Conservation (phyloP, 2,113 vertebrate genomes). For the Muscicapa adusta region DNA sequence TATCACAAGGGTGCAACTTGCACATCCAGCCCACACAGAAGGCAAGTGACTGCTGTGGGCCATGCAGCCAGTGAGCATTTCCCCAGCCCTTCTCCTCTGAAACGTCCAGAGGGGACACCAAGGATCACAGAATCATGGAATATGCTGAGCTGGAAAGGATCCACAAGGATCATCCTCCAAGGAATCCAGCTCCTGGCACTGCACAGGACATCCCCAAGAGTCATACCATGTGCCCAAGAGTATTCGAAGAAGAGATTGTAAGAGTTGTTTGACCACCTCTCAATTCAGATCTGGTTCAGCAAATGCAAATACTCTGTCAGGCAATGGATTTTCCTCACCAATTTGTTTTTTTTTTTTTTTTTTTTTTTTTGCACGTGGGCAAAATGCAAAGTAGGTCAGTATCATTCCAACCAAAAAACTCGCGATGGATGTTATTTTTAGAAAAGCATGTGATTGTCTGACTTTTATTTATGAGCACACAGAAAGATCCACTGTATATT, state of each 20-base stretch:
- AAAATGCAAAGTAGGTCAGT: constrained; percentile 48
- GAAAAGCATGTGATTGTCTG: constrained; percentile 42
- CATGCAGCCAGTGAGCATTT: background rate
- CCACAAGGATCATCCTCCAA: background rate
- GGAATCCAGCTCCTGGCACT: background rate
- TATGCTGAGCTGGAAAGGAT: background rate
- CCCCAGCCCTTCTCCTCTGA: background rate
- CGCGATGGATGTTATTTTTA: constrained; percentile 52
- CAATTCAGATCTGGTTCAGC: background rate
- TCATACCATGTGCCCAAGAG: accelerated
- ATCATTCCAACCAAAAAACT: constrained; percentile 31
- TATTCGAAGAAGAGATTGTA: background rate
- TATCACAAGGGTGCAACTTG: background rate
- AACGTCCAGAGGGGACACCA: background rate
- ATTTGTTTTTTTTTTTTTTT: background rate
- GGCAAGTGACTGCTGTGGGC: background rate
- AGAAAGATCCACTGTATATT: constrained; percentile 35
- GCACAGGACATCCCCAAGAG: background rate
- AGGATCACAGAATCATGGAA: background rate
- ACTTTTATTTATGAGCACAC: constrained; percentile 46
- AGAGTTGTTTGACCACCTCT: background rate
- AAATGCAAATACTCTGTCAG: background rate
- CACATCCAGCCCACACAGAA: background rate
- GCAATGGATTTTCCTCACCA: background rate
- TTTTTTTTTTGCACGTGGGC: background rate